These are phyloP conservation scores for Solen grandis DNA, from an alignment of 1,140 invertebrate genomes.

Conservation along the genomic window DNA sequence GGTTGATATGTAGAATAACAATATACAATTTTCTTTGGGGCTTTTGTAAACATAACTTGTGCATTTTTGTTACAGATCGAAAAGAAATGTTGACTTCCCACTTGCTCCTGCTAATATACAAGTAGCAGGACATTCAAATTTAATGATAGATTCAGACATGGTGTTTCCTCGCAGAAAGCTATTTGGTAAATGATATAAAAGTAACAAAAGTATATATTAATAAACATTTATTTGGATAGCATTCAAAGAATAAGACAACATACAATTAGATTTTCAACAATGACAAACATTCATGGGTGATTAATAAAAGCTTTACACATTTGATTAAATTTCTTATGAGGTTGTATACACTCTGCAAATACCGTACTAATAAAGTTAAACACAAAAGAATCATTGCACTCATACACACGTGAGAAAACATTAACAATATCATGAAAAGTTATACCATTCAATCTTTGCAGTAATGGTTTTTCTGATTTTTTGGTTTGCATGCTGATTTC, in stretches of 20 bases:
- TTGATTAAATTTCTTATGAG: conserved; percentile 16
- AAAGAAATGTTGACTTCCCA: conserved; percentile 28
- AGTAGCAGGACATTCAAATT: conserved; percentile 41
- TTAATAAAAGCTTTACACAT: conserved; percentile 24
- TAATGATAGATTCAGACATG: conserved; percentile 12
- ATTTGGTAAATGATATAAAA: no score
- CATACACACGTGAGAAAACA: conserved; percentile 38
- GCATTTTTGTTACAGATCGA: conserved; percentile 17
- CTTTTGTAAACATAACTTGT: conserved; percentile 22
- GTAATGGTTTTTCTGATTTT: no score
- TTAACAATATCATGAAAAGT: conserved; percentile 32
- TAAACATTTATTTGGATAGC: no score
- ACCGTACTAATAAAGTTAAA: not conserved
- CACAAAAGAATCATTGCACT: conserved; percentile 24
- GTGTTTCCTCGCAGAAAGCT: no score
- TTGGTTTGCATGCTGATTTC: no score
- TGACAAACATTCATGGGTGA: not conserved
- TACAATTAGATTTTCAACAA: not conserved
- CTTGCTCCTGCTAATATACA: conserved; percentile 42
- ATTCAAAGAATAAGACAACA: no score
- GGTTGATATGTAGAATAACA: no score
- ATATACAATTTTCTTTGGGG: conserved; percentile 17
- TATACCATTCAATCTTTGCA: conserved; percentile 36
- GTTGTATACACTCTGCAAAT: not conserved
- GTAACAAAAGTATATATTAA: no score